Percentiles rank a stretch among this genome's conserved stretches.
Conservation (phyloP, 2,797 vertebrate genomes). For the Arvicola amphibius region DNA sequence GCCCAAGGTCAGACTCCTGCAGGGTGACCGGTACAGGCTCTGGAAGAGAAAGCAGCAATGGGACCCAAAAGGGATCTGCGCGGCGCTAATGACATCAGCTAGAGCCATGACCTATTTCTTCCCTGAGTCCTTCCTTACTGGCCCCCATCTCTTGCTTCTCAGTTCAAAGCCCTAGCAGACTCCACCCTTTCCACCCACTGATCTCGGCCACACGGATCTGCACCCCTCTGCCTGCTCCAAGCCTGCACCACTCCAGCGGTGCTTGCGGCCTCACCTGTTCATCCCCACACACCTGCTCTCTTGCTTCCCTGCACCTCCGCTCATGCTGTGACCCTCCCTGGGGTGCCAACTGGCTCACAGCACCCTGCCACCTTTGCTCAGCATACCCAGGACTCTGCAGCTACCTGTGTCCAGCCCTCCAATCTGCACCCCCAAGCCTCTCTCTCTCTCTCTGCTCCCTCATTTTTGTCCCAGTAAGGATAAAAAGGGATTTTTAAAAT, state of each 20-base stretch:
- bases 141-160: neutral
- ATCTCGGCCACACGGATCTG: no score
- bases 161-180: neutral
- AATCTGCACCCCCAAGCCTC: neutral
- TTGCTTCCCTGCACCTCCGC: neutral
- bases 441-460: neutral
- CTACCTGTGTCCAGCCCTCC: neutral
- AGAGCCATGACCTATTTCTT: neutral
- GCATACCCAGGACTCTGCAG: neutral
- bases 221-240: neutral
- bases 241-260: neutral
- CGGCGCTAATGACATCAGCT: neutral
- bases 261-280: neutral
- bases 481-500: neutral
- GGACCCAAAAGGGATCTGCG: no score
- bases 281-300: fast-evolving
- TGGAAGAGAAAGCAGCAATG: neutral
- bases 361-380: neutral
- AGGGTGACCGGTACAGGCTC: neutral
- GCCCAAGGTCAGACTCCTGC: neutral
- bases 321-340: neutral
- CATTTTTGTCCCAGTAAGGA: neutral
- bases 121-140: neutral
- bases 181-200: no score
- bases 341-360: fast-evolving